Conservation (phyloP, 2,888 invertebrate genomes). For the Tridacna crocea region DNA sequence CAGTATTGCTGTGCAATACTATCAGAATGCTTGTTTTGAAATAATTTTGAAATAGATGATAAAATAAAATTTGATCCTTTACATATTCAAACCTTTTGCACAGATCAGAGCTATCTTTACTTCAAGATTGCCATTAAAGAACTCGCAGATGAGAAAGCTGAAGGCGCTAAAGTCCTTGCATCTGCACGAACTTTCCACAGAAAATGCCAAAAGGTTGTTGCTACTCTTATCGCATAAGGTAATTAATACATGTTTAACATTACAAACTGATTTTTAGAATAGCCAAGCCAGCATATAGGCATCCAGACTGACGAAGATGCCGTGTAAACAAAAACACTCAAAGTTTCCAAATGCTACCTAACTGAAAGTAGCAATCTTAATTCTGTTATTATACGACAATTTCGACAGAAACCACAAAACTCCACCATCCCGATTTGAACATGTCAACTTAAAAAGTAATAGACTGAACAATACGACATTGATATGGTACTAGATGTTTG, state of each 20-base stretch:
- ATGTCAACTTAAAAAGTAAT: too few species aligned
- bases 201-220: slow-evolving; percentile 3
- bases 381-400: too few species aligned
- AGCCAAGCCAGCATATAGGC: too few species aligned
- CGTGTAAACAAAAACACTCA: too few species aligned
- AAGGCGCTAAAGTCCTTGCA: not conserved
- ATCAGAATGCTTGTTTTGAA: not conserved
- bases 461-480: too few species aligned
- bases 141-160: not conserved
- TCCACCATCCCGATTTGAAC: too few species aligned
- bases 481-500: too few species aligned
- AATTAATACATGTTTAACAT: not conserved
- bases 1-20: too few species aligned
- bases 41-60: not conserved
- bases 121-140: not conserved
- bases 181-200: not conserved
- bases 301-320: too few species aligned
- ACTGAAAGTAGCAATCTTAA: too few species aligned
- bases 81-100: not conserved
- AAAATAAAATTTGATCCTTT: not conserved
- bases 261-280: not conserved
- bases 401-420: too few species aligned
- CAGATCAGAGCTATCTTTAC: not conserved
- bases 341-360: too few species aligned
- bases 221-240: not conserved